Conservation (phyloP, 1,140 invertebrate genomes). For the Ooceraea biroi region DNA sequence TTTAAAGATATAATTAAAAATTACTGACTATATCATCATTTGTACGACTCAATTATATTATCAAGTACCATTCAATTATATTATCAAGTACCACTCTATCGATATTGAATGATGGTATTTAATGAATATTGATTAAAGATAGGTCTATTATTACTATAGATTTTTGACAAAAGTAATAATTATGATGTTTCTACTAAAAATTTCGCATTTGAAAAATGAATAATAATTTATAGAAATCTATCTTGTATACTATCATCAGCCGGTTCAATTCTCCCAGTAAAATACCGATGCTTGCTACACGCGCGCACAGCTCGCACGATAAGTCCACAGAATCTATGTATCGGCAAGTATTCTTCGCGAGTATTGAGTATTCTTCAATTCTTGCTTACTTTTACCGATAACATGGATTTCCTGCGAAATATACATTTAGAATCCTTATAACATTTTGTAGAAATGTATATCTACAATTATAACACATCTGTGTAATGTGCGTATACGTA, state of each 20-base stretch:
- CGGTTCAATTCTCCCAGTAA: constrained; percentile 5
- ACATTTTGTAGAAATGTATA: no score
- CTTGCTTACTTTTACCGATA: background rate
- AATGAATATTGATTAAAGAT: no score
- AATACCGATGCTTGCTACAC: background rate
- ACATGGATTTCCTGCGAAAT: background rate
- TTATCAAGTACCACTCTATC: no score
- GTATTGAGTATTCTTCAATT: background rate
- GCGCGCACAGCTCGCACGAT: background rate
- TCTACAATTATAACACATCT: no score
- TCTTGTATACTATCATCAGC: constrained; percentile 21
- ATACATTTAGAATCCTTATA: no score
- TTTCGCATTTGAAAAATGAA: background rate
- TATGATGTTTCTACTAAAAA: no score
- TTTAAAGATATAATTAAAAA: no score
- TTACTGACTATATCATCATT: no score
- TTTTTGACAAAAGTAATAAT: background rate
- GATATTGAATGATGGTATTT: no score
- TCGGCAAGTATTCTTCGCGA: background rate
- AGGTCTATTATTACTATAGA: background rate
- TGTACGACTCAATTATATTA: no score
- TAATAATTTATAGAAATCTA: background rate
- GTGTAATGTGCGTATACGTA: no score
- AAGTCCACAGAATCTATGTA: background rate
- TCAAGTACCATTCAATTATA: no score